A percentile compares a stretch with the other conserved stretches of the same genome.
Conservation (phyloP, 2,797 vertebrate genomes). For the Spinibarbus caldwelli region DNA sequence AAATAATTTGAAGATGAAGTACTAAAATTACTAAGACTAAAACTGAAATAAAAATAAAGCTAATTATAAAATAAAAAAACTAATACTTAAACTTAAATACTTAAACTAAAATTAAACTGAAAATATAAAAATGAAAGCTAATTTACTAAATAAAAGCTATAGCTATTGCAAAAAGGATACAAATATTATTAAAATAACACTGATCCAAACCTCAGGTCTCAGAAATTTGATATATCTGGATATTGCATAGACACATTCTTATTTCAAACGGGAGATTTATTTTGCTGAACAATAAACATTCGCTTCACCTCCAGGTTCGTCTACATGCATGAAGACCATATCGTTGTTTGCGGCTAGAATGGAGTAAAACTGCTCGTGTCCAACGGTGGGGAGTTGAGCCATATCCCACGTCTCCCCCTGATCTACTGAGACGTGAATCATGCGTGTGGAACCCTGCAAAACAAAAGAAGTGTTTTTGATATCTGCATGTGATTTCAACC, state of each 20-base stretch:
- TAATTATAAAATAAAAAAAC: neutral
- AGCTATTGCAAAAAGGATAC: neutral
- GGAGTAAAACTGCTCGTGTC: conserved; percentile 94
- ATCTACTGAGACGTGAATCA: conserved; percentile 90
- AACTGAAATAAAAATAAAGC: neutral
- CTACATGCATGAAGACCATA: conserved; percentile 97
- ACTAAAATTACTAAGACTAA: neutral
- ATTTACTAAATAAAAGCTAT: neutral
- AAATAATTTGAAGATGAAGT: neutral
- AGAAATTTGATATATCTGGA: neutral
- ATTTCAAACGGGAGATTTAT: neutral
- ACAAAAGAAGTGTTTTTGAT: neutral
- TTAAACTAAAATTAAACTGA: neutral
- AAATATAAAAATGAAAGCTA: neutral
- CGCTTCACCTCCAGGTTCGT: conserved; percentile 88
- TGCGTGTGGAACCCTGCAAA: conserved; percentile 78
- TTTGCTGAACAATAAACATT: neutral
- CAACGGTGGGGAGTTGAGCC: conserved; percentile 93
- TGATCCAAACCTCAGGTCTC: neutral
- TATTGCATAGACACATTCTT: neutral
- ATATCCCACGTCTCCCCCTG: conserved; percentile 90
- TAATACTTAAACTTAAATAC: too few relatives aligned
- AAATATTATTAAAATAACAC: neutral
- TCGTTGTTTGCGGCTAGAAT: conserved; percentile 90
- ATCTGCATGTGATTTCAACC: neutral